Evolutionary conservation across 2,113 vertebrate genomes (phyloP).

Genomic region (Hemiprocne comata): DNA sequence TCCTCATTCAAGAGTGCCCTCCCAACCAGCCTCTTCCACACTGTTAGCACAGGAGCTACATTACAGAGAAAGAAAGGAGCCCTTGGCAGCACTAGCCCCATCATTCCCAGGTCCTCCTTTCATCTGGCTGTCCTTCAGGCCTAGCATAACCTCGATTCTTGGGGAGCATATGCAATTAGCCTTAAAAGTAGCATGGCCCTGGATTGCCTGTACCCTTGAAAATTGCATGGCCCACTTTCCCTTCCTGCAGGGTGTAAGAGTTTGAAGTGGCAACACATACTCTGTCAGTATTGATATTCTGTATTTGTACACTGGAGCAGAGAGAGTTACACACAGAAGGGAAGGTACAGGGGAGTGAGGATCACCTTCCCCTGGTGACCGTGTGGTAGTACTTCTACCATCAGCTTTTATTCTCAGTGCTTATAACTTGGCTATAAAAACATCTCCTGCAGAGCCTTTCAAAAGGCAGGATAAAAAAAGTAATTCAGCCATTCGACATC

Average conservation of each 20-base stretch:
- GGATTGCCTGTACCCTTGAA: not conserved
- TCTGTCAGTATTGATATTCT: not conserved
- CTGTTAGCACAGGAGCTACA: not conserved
- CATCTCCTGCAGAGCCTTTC: not conserved
- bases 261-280: not conserved
- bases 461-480: not conserved
- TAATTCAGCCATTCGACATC: not conserved
- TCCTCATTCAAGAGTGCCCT: not conserved
- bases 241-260: not conserved
- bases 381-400: not conserved
- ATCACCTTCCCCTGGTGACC: not conserved
- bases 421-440: not conserved
- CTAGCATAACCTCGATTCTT: not conserved
- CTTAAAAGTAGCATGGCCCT: not conserved
- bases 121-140: not conserved
- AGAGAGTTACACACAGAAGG: not conserved
- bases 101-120: not conserved
- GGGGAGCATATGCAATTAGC: not conserved
- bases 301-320: not conserved
- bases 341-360: not conserved
- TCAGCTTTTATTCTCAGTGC: not conserved
- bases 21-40: rapidly evolving
- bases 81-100: not conserved
- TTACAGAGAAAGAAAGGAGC: not conserved
- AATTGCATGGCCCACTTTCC: rapidly evolving